Conservation (phyloP, 2,888 invertebrate genomes). For the Callosobruchus maculatus region DNA sequence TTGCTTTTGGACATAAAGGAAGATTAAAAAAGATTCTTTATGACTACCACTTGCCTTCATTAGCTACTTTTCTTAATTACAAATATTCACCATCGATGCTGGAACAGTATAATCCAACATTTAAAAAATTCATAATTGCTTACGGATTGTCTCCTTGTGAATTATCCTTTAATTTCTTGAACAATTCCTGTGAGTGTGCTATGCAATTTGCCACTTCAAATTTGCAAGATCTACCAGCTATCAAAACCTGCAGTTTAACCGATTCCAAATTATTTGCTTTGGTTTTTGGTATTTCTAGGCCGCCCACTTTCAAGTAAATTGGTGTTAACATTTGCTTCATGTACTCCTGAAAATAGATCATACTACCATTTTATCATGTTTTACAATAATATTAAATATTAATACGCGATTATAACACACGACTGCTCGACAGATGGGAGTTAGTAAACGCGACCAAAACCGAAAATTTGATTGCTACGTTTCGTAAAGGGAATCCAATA, state of each 20-base stretch:
- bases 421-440: no score
- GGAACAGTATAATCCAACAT: no score
- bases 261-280: constrained; percentile 55
- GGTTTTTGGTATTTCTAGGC: constrained; percentile 48
- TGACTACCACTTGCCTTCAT: no score
- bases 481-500: no score
- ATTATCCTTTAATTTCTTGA: constrained; percentile 72
- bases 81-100: no score
- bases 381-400: no score
- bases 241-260: constrained; percentile 60
- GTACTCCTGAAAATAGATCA: constrained; percentile 54
- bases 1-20: no score
- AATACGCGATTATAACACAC: no score
- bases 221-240: constrained; percentile 65
- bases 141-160: constrained; percentile 74
- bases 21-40: no score
- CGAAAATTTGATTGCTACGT: no score
- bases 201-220: constrained; percentile 73
- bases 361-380: not conserved
- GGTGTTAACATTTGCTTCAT: constrained; percentile 61
- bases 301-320: constrained; percentile 59
- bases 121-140: constrained; percentile 46
- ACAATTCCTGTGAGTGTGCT: constrained; percentile 66
- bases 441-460: no score
- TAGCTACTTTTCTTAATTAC: no score